phyloP scores from a whole-genome alignment of 2,797 vertebrate genomes.

The Crax fasciolata region DNA sequence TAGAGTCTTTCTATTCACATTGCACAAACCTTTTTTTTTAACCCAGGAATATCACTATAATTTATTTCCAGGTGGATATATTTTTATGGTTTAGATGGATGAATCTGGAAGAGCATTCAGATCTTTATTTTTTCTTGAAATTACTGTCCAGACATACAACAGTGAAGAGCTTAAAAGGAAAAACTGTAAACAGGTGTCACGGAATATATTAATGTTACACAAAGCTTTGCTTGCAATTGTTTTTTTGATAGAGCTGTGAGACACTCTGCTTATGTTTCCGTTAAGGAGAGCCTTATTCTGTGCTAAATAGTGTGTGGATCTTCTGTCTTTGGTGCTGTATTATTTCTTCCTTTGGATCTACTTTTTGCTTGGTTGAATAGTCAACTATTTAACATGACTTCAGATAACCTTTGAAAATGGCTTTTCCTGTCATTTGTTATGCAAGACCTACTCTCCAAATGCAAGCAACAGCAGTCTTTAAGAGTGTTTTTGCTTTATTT shows the following conservation, averaged over 20 bases:
- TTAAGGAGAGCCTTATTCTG: conserved; percentile 59
- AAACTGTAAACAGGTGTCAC: conserved; percentile 55
- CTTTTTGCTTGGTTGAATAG: conserved; percentile 71
- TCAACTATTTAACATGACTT: conserved; percentile 65
- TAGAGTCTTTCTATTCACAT: conserved; percentile 10
- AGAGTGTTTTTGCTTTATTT: background rate
- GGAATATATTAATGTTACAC: conserved; percentile 45
- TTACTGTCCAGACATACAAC: conserved; percentile 36
- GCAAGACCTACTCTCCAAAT: conserved; percentile 34
- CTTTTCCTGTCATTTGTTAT: conserved; percentile 51
- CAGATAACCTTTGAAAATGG: conserved; percentile 61
- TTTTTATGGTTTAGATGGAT: conserved; percentile 11
- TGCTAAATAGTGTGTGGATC: conserved; percentile 67
- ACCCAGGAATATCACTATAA: background rate
- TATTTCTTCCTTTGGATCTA: conserved; percentile 66
- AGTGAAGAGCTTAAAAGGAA: conserved; percentile 50
- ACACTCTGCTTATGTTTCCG: conserved; percentile 46
- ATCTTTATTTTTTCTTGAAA: background rate
- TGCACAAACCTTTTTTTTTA: background rate
- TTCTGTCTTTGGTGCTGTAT: conserved; percentile 61
- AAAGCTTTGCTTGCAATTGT: conserved; percentile 48
- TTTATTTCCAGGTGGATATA: conserved; percentile 25
- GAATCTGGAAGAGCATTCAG: conserved; percentile 28
- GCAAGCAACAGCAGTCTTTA: background rate
- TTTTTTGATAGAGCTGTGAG: conserved; percentile 49